Percentiles rank a stretch among this genome's conserved stretches.
These are phyloP conservation scores for Xestia c-nigrum DNA, from an alignment of 2,888 invertebrate species.

Conservation along the genomic window DNA sequence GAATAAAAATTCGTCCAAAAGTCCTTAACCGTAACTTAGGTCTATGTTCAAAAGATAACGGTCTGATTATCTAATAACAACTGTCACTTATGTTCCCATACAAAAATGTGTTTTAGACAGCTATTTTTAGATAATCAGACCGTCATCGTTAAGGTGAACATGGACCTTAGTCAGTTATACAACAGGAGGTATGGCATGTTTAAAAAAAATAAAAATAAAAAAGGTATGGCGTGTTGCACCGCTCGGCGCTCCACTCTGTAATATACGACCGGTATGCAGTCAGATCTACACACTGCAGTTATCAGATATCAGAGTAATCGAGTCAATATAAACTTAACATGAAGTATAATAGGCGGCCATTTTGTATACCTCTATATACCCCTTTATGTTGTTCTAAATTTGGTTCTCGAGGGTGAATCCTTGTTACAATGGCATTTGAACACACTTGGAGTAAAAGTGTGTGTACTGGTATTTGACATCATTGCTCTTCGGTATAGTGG, in stretches of 20 bases:
- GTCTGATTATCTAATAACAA: too few relatives aligned
- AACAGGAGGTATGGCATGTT: too few relatives aligned
- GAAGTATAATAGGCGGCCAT: background rate
- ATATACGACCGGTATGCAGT: background rate
- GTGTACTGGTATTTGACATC: background rate
- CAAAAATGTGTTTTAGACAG: too few relatives aligned
- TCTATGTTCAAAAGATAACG: too few relatives aligned
- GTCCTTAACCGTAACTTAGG: too few relatives aligned
- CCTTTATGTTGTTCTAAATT: background rate
- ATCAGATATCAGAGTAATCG: background rate
- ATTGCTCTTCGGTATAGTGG: background rate
- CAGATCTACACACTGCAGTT: background rate
- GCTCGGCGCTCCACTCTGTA: background rate
- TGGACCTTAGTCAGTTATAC: too few relatives aligned
- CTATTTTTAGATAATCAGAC: too few relatives aligned
- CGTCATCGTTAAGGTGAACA: too few relatives aligned
- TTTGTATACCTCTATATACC: background rate
- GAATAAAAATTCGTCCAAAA: background rate
- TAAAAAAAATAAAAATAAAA: too few relatives aligned
- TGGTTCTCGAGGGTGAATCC: background rate
- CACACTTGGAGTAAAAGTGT: background rate
- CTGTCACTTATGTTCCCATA: too few relatives aligned
- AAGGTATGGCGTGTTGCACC: background rate
- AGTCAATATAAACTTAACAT: background rate
- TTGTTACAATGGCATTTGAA: background rate